Percentiles rank a stretch among this genome's conserved stretches.
Conservation (phyloP, 2,888 invertebrate genomes). For the Lamellibrachia satsuma region DNA sequence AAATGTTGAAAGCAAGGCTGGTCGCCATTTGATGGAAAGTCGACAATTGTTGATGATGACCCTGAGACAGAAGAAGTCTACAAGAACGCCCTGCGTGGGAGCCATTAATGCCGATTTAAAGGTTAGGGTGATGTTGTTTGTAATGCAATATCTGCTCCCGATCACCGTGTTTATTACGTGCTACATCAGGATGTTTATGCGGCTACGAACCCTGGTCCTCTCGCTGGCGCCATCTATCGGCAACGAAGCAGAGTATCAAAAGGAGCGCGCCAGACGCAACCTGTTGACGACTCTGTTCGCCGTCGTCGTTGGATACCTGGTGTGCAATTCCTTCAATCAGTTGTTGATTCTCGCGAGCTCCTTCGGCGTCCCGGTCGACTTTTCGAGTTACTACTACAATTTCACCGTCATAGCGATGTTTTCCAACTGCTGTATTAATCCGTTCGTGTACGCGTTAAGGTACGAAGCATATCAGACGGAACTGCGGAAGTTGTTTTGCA, state of each 20-base stretch:
- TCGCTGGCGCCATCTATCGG: background rate
- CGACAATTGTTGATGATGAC: no score
- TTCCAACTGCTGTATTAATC: background rate
- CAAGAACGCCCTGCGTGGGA: no score
- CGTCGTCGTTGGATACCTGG: background rate
- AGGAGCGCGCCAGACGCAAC: background rate
- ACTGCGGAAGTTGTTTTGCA: background rate
- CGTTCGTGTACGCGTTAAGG: background rate
- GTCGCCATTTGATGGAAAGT: no score
- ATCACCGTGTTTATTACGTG: background rate
- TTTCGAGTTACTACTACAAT: background rate
- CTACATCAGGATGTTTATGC: background rate
- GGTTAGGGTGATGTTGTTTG: background rate
- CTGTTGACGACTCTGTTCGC: background rate
- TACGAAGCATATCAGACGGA: background rate
- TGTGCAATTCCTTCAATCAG: conserved; percentile 7
- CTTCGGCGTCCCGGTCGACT: background rate
- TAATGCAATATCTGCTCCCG: background rate
- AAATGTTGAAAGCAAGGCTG: no score
- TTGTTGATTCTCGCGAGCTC: background rate
- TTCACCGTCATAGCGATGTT: background rate
- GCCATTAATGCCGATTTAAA: no score
- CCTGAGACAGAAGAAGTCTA: no score
- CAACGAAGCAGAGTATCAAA: background rate
- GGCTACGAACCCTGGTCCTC: background rate